Evolutionary conservation across 2,888 invertebrate species (phyloP).

Genomic region (Tetrapedia diversipes): DNA sequence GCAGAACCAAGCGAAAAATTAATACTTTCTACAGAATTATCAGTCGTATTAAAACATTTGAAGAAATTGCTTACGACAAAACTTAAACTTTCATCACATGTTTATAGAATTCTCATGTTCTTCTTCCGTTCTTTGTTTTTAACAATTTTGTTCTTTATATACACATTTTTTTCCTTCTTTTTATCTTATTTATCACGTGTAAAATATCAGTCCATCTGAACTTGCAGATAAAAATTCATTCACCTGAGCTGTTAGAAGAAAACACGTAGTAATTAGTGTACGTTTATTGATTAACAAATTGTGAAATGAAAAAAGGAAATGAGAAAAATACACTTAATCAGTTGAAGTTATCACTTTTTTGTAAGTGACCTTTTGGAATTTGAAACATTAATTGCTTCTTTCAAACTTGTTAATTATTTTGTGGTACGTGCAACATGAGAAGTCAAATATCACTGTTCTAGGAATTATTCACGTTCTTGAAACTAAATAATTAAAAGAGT

Average conservation of each 20-base stretch:
- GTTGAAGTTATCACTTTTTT: background rate
- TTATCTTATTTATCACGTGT: constrained; percentile 21
- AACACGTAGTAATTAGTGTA: constrained; percentile 45
- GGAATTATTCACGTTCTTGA: background rate
- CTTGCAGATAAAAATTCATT: constrained; percentile 46
- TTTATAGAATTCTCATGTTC: background rate
- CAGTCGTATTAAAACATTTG: background rate
- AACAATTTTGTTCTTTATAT: background rate
- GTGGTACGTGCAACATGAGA: background rate
- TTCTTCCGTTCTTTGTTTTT: background rate
- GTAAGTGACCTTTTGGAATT: background rate
- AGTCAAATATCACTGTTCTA: background rate
- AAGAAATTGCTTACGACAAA: constrained; percentile 44
- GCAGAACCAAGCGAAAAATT: constrained; percentile 26
- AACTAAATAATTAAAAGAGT: background rate
- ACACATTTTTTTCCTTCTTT: background rate
- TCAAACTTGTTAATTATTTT: background rate
- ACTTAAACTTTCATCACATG: background rate
- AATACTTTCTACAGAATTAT: background rate
- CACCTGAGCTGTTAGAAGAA: constrained; percentile 64
- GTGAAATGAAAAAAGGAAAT: too few species aligned
- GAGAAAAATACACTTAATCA: background rate
- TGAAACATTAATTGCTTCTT: background rate
- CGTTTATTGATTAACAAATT: background rate
- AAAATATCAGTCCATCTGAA: constrained; percentile 28